Evolutionary conservation across 2,797 vertebrate species (phyloP), one percentile per base, ranked within the genome.

Genomic region (Lutjanus campechanus): DNA sequence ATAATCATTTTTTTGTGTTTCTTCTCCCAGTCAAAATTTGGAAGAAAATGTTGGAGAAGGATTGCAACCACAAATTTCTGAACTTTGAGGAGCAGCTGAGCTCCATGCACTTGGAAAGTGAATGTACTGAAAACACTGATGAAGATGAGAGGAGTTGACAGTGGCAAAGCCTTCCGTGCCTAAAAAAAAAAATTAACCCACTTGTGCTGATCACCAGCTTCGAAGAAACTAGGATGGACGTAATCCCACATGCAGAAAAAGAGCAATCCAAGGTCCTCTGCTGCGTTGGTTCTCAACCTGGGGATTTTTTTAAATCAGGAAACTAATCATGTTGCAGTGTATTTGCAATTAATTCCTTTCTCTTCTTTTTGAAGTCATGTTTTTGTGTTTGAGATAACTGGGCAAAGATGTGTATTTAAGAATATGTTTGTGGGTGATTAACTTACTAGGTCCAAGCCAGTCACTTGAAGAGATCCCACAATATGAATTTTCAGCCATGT

Each of bases 11-110:
- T 29, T 53, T 17, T 79, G 0, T 55, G 5, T 73, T 70, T 72
- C 7, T 36, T 77, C 9, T 81, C 83, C 50, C 74, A 96, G 95
- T 96, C 22, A 94, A 95, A 90, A 71, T 94, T 41, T 96, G 94
- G 95, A 96, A 92, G 92, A 94, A 91, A 83, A 92, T 96, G 90
- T 76, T 96, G 75, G 94, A 95, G 84, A 94, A 95, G 22, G 90
- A 95, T 17, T 91, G 69, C 83, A 94, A 91, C 83, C 90, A 93
- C 70, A 68, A 67, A 36, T 88, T 92, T 76, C 76, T 95, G 75
- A 92, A 93, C 88, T 94, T 95, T 47, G 93, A 95, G 84, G 87
- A 93, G 73, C 90, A 91, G 77, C 81, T 95, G 59, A 72, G 43
- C 80, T 83, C 83, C 29, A 50, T 90, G 78, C 66, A 43, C 73